Conservation (phyloP, 2,113 vertebrate genomes). For the Mesocricetus auratus region DNA sequence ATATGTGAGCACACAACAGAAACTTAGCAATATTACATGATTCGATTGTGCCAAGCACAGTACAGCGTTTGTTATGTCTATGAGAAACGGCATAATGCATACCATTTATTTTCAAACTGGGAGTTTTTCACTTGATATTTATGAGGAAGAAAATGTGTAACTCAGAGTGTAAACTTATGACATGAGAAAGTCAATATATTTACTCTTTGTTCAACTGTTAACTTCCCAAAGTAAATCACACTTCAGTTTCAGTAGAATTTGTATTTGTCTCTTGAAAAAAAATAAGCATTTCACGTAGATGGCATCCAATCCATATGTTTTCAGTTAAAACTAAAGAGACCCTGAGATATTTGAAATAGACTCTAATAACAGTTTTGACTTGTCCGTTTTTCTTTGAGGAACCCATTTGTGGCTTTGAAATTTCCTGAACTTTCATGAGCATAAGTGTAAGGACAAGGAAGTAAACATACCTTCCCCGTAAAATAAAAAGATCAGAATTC, state of each 20-base stretch:
- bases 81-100: background rate
- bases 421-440: conserved; percentile 54
- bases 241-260: background rate
- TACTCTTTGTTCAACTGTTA: background rate
- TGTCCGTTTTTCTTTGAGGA: conserved; percentile 46
- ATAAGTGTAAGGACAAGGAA: background rate
- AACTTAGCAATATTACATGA: background rate
- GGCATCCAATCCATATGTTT: background rate
- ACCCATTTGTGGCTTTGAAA: conserved; percentile 61
- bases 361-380: conserved; percentile 28
- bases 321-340: conserved; percentile 25
- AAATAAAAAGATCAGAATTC: conserved; percentile 17
- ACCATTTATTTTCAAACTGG: background rate
- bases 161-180: conserved; percentile 30
- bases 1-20: background rate
- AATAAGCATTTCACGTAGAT: background rate
- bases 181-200: conserved; percentile 7
- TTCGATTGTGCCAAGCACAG: background rate
- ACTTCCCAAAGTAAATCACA: background rate
- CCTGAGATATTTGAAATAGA: background rate
- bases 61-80: background rate
- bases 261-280: conserved; percentile 39
- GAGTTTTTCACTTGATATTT: background rate
- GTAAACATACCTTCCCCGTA: background rate
- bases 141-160: background rate